Percentiles rank a stretch among this genome's conserved stretches.
phyloP scores from a whole-genome alignment of 2,797 vertebrate genomes.

The Argyrosomus regius region DNA sequence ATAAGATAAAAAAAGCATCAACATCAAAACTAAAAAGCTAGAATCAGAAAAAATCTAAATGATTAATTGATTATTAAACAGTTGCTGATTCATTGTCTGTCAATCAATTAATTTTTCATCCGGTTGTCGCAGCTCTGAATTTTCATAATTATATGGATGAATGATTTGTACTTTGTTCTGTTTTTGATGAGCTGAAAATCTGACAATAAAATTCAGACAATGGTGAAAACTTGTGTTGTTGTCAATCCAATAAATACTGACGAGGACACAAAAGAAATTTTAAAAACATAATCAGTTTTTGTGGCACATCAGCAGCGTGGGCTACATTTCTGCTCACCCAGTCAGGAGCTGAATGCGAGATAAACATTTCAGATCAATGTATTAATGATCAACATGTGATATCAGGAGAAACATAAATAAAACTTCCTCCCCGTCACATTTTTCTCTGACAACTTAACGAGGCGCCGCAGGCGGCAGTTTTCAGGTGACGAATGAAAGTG shows the following conservation, averaged over 20 bases:
- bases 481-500: constrained; percentile 38
- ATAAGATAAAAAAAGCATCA: background rate
- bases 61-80: background rate
- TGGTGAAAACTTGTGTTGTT: background rate
- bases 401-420: background rate
- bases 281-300: background rate
- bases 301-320: background rate
- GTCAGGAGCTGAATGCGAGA: background rate
- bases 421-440: constrained; percentile 6
- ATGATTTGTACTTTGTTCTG: constrained; percentile 5
- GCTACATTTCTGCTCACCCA: background rate
- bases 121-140: background rate
- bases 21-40: background rate
- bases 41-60: background rate
- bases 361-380: constrained; percentile 1
- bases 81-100: background rate
- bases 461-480: constrained; percentile 11
- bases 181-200: constrained; percentile 6
- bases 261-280: background rate
- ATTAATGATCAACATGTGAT: constrained; percentile 18
- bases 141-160: background rate
- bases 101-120: background rate
- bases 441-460: constrained; percentile 5
- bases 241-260: constrained; percentile 10
- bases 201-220: constrained; percentile 45